Percentiles rank a stretch among this genome's conserved stretches.
phyloP scores from a whole-genome alignment of 2,888 invertebrate species.

The Bursaphelenchus okinawaensis region DNA sequence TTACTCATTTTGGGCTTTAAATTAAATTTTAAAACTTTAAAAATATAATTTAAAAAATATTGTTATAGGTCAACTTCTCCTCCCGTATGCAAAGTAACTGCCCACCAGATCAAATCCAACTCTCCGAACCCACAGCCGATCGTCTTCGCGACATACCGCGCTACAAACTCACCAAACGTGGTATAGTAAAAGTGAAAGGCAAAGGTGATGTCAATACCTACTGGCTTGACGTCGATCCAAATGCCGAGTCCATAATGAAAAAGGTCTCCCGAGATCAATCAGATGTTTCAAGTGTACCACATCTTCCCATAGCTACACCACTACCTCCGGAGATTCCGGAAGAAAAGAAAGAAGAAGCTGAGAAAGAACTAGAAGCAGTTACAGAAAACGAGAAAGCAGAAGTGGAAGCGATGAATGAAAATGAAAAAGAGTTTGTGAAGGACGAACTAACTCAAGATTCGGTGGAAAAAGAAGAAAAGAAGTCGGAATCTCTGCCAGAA shows the following conservation, averaged over 20 bases:
- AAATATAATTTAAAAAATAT: neutral
- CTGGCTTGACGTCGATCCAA: conserved; percentile 51
- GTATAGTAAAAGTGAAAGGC: conserved; percentile 55
- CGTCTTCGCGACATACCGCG: conserved; percentile 29
- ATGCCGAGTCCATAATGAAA: neutral
- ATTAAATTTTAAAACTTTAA: neutral
- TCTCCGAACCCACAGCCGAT: conserved; percentile 36
- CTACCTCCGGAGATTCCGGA: neutral
- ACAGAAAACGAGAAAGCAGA: neutral
- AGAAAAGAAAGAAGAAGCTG: neutral
- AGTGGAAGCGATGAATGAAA: neutral
- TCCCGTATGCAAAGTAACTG: conserved; percentile 56
- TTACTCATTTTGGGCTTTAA: neutral
- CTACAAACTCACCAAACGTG: conserved; percentile 45
- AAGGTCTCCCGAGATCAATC: neutral
- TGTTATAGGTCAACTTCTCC: conserved; percentile 41
- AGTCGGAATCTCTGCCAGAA: neutral
- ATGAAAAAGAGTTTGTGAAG: no score
- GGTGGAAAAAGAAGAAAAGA: neutral
- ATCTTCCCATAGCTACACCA: neutral
- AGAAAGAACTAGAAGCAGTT: neutral
- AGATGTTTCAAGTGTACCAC: neutral
- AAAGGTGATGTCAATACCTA: conserved; percentile 56
- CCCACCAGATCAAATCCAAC: conserved; percentile 54
- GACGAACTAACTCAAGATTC: neutral